Base-by-base conservation (phyloP, 30 jellyfish, hydroid and myxozoan genomes). In the Rhopilema esculentum region DNA sequence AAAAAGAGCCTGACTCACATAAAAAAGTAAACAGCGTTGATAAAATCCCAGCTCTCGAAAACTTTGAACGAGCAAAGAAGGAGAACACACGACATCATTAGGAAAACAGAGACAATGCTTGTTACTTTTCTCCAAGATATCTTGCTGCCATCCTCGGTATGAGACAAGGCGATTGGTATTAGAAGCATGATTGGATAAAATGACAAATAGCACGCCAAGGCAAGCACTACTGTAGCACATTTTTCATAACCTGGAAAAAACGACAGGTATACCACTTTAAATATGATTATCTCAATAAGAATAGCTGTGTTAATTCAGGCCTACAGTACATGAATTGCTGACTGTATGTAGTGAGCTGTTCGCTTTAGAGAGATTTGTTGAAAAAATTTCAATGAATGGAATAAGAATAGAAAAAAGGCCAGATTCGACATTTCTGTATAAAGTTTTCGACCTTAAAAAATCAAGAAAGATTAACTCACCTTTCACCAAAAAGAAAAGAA, bases 171-270 rank as follows among this genome's bases (percentile, higher is more conserved):
- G 27, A 93, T 21, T 28, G 97, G 97, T 16, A 80, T 83, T 19
- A 93, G 26, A 21, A 93, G 64, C 93, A 88, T 93, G 52, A 93
- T 25, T 20, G 98, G 96, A 65, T 93, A 93, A 12, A 93, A 76
- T 1, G 98, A 93, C 30, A 78, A 16, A 82, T 88, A 93, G 19
- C 96, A 26, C 1, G 93, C 69, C 66, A 88, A 8, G 16, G 97
- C 95, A 17, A 82, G 77, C 21, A 71, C 33, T 22, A 67, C 82
- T 17, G 69, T 85, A n/a, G 97, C 93, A 27, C 61, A 21, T 20
- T n/a, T 50, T 27, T 50, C 78, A 78, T 74, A 52, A 32, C 96
- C 98, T 88, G 57, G 26, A 67, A 68, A 49, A 18, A 27, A 27
- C 32, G 31, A 66, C n/a, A n/a, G n/a, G n/a, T n/a, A n/a, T n/a